Percentiles rank a stretch among this genome's conserved stretches.
phyloP scores from a whole-genome alignment of 2,888 invertebrate genomes.

The Coelinius sp. region DNA sequence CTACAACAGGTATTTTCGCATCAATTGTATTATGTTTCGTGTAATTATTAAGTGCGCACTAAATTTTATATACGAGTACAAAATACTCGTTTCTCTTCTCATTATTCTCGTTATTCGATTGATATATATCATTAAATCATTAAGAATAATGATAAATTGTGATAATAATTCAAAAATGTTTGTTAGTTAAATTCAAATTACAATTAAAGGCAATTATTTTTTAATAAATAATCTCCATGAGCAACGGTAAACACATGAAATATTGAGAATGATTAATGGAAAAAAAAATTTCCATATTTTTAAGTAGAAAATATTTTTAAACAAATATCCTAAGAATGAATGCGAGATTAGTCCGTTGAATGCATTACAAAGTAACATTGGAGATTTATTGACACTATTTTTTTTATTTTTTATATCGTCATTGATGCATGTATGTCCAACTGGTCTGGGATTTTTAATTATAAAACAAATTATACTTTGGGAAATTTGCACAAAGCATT shows the following conservation, averaged over 20 bases:
- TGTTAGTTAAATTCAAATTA: constrained; percentile 2
- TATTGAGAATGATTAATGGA: neutral
- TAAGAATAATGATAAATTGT: constrained; percentile 32
- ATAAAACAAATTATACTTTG: too few species aligned
- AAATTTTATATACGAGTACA: constrained; percentile 35
- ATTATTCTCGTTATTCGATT: constrained; percentile 43
- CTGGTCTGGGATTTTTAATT: neutral
- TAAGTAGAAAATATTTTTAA: neutral
- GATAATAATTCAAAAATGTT: constrained; percentile 15
- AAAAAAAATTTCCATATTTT: neutral
- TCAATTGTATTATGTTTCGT: constrained; percentile 69
- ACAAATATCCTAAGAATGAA: neutral
- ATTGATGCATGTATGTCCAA: constrained; percentile 19
- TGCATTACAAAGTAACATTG: neutral
- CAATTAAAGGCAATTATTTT: neutral
- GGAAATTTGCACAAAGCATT: neutral
- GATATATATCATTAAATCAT: constrained; percentile 21
- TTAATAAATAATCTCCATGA: neutral
- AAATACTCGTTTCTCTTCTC: constrained; percentile 27
- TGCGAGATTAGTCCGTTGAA: constrained; percentile 5
- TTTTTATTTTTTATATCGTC: constrained; percentile 5
- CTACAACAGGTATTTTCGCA: constrained; percentile 71
- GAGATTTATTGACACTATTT: neutral
- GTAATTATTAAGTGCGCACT: constrained; percentile 58
- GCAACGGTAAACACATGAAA: neutral